Evolutionary conservation across 2,888 invertebrate species (phyloP), one percentile per base, ranked within the genome.

Genomic region (Mesochorus sp.): DNA sequence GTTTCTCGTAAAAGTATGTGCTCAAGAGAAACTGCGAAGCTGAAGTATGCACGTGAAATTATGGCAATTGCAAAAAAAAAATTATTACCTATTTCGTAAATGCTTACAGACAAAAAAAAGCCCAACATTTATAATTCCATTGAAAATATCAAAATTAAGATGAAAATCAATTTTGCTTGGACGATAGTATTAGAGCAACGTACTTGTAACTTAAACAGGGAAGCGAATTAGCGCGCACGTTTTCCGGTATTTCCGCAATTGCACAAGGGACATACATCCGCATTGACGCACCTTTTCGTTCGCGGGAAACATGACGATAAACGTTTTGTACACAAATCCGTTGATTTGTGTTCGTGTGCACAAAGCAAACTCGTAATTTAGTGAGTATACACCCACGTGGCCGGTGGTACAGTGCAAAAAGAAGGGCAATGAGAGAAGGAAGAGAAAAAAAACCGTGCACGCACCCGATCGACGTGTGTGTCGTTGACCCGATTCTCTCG

Each of bases 261-360:
- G 72, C 44, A 76, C 47, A 79, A 73, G 72, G 73, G 76, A 67
- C 3, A 8, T 24, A 49, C 57, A 78, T 80, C 79, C 78, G 80
- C 51, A 39, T 34, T 37, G 64, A 66, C 80, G 55, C 80, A 79
- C 80, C 80, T 68, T 37, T 49, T 37, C 37, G 24, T 4, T 14
- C 47, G 59, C 51, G 76, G 76, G 47, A 59, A 71, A 28, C 53
- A n/a, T 3, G 17, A 26, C 24, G 34, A 68, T 44, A 44, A 70
- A 55, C 21, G 39, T 42, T 67, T 67, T 47, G 34, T 64, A 34
- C n/a, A 12, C 37, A 37, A 47, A 28, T n/a, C 2, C 26, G 17
- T 4, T 47, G n/a, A 44, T 42, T 17, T 8, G 14, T 49, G 28
- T 31, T 14, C 6, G n/a, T 49, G n/a, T 44, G 14, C 8, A 26